Conservation (phyloP, 2,888 invertebrate genomes). For the Pachycephus smyrnensis region DNA sequence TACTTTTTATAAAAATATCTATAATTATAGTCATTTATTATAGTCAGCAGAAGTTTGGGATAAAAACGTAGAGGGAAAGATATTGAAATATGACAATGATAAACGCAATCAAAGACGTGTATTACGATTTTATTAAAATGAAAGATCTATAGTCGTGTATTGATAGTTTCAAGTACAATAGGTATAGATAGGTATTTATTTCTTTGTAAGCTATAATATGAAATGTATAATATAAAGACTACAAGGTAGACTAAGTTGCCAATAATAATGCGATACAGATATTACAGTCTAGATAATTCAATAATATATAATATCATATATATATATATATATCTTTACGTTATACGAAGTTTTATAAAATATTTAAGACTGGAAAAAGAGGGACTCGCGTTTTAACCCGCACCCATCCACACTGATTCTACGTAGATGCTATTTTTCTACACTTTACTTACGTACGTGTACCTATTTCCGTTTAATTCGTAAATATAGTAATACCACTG, state of each 20-base stretch:
- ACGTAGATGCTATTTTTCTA: constrained; percentile 16
- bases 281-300: constrained; percentile 23
- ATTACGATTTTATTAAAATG: constrained; percentile 62
- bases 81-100: neutral
- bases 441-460: neutral
- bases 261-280: constrained; percentile 35
- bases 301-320: constrained; percentile 3
- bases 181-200: constrained; percentile 41
- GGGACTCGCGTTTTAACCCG: constrained; percentile 42
- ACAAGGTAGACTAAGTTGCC: constrained; percentile 50
- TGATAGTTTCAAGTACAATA: constrained; percentile 42
- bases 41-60: neutral
- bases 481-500: neutral
- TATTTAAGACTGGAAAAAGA: constrained; percentile 47
- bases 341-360: constrained; percentile 44
- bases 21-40: neutral
- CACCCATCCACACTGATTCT: constrained; percentile 35
- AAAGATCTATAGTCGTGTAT: constrained; percentile 53
- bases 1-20: neutral
- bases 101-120: constrained; percentile 33
- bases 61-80: neutral
- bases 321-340: constrained; percentile 12
- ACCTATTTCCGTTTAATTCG: neutral
- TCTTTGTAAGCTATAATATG: constrained; percentile 51
- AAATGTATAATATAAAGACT: constrained; percentile 59